These are phyloP conservation scores for Felis catus DNA, from an alignment of 2,113 vertebrate genomes.

Conservation along the genomic window F.catus_Fca126_mat1.0 CM031419.1:138806501-138807000, in stretches of 20 bases:
- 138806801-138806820: constrained; percentile 49
- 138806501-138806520: neutral
- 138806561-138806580: constrained; percentile 27
- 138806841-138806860: constrained; percentile 41
- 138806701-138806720: neutral
- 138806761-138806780: neutral
- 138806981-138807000: neutral
- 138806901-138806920: neutral
- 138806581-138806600: constrained; percentile 34
- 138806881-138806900: neutral
- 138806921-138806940: neutral
- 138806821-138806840: constrained; percentile 11
- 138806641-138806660: neutral
- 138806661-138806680: neutral
- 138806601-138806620: neutral
- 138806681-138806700: constrained; percentile 31
- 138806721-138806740: neutral
- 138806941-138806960: neutral
- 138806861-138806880: constrained; percentile 38
- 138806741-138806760: constrained; percentile 10
- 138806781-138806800: constrained; percentile 23
- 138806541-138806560: neutral
- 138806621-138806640: neutral
- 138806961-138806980: neutral
- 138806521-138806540: constrained; percentile 26